Base-by-base conservation (phyloP, 2,797 vertebrate species). In the Mus caroli region DNA sequence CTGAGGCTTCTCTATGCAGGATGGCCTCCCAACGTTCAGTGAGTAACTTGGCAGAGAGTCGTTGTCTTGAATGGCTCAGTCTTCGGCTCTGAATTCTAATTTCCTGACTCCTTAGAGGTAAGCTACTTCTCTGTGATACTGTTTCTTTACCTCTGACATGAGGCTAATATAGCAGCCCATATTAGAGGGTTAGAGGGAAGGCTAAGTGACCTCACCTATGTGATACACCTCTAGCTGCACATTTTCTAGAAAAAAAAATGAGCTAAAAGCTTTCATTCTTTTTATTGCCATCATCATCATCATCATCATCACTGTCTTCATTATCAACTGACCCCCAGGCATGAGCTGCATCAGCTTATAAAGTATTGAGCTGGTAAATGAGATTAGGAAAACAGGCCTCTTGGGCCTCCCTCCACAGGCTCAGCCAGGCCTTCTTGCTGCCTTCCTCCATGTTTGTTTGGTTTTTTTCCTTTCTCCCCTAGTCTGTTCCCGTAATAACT, bases 401-500 rank as follows among this genome's bases (percentile, higher is more conserved):
- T 22, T 20, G 79, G 93, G 56, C 60, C 54, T 91, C 73, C 54
- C 60, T 91, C 67, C 19, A 52, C 85, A 84, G 54, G 43, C 67
- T 67, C 77, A 76, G 69, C 34, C 3, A 0, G 14, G 22, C 83
- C 94, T 71, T 52, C 91, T 43, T 50, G 69, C n/a, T 94, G 90
- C 82, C 90, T 94, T 86, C 4, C 83, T 62, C 75, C 73, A 92
- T 40, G 52, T 90, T 90, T 76, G 54, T 73, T n/a, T 46, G 71
- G 56, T 46, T 0, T 52, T 0, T 0, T 82, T 85, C 79, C 8
- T 20, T 62, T 28, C 92, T 43, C 62, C 90, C 24, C 43, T 64
- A 96, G 12, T 88, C 73, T 7, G 9, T 75, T 96, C 82, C 92
- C 79, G 1, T 43, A 88, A 90, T 77, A 93, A 93, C 95, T 96